Evolutionary conservation across 2,888 invertebrate species (phyloP).

Genomic region (Heliothis peltigera): DNA sequence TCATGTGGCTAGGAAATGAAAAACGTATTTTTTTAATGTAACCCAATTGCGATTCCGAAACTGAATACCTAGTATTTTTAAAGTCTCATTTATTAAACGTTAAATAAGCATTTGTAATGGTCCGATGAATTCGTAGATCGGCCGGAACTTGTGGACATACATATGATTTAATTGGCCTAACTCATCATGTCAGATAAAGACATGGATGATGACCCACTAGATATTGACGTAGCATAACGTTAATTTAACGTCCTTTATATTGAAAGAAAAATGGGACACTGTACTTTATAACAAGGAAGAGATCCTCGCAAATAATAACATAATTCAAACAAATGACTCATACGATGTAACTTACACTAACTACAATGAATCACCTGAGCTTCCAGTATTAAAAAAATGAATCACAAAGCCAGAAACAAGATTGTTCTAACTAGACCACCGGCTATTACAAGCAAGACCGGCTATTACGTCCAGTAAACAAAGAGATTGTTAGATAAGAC

Average conservation of each 20-base stretch:
- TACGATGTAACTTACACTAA: constrained; percentile 35
- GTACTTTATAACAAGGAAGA: too few relatives aligned
- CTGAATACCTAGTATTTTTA: constrained; percentile 38
- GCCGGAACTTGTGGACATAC: constrained; percentile 17
- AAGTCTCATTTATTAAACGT: constrained; percentile 52
- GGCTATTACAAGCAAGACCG: constrained; percentile 16
- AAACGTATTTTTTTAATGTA: constrained; percentile 48
- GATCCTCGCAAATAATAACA: background rate
- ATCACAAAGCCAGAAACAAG: constrained; percentile 32
- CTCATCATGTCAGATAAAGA: background rate
- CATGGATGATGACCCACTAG: background rate
- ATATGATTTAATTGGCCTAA: background rate
- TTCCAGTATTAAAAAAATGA: constrained; percentile 36
- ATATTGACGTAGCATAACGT: background rate
- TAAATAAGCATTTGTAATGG: constrained; percentile 51
- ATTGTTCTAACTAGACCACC: constrained; percentile 32
- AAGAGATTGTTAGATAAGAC: constrained; percentile 70
- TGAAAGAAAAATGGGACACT: too few relatives aligned
- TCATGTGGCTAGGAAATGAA: constrained; percentile 53
- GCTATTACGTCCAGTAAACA: constrained; percentile 53
- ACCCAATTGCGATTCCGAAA: constrained; percentile 45
- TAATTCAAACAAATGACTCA: constrained; percentile 40
- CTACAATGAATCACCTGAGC: constrained; percentile 49
- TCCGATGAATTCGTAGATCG: constrained; percentile 29
- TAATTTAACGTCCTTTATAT: background rate